phyloP scores from a whole-genome alignment of 2,797 vertebrate species.

The Chromobotia macracanthus region DNA sequence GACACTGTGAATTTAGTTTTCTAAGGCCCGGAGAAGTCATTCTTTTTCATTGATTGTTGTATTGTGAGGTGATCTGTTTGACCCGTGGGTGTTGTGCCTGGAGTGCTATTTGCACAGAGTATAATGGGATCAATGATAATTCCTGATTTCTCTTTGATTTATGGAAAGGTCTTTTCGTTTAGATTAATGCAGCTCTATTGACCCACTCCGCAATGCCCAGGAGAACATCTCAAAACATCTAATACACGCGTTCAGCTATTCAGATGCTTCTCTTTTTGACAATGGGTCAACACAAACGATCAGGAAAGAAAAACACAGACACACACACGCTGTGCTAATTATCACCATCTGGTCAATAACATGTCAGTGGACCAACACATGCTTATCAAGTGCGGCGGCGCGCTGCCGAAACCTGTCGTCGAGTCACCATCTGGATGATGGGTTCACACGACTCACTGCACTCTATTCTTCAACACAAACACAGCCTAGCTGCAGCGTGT shows the following conservation, averaged over 20 bases:
- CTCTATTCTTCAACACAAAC: constrained; percentile 28
- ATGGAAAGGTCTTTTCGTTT: background rate
- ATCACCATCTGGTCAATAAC: constrained; percentile 46
- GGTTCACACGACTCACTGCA: constrained; percentile 18
- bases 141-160: constrained; percentile 42
- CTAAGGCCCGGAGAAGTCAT: background rate
- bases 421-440: constrained; percentile 43
- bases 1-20: background rate
- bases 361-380: constrained; percentile 21
- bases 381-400: constrained; percentile 7
- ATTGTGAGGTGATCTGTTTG: constrained; percentile 13
- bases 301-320: constrained; percentile 29
- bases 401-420: background rate
- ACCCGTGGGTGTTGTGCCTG: constrained; percentile 5
- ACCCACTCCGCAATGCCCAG: background rate
- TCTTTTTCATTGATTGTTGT: constrained; percentile 17
- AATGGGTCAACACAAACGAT: constrained; percentile 21
- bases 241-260: background rate
- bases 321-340: constrained; percentile 21
- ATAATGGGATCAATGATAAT: constrained; percentile 28
- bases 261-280: constrained; percentile 31
- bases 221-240: constrained; percentile 11
- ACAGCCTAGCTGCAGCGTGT: constrained; percentile 2
- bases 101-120: constrained; percentile 30
- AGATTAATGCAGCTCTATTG: constrained; percentile 20